Conservation (phyloP, 2,888 invertebrate species). For the Ophion obscuratus region DNA sequence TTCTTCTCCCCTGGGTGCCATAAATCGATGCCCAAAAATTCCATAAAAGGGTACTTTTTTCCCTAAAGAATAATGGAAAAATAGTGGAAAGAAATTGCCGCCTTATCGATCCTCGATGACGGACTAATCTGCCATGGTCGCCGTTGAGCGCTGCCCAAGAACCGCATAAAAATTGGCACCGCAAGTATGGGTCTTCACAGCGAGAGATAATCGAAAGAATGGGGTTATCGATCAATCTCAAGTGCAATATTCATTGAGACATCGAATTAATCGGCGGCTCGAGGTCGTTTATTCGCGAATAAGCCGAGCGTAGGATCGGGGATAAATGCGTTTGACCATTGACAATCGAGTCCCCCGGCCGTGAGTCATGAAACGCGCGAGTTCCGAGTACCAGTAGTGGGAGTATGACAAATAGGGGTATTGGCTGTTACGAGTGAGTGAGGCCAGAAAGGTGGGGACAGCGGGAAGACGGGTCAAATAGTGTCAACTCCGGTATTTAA, state of each 20-base stretch:
- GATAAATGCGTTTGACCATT: conserved; percentile 61
- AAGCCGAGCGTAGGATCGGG: neutral
- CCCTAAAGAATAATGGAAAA: too few relatives aligned
- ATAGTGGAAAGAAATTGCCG: too few relatives aligned
- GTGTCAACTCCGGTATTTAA: conserved; percentile 82
- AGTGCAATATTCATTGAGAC: neutral
- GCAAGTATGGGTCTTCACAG: too few relatives aligned
- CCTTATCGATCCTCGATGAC: too few relatives aligned
- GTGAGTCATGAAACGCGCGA: conserved; percentile 67
- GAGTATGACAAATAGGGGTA: conserved; percentile 43
- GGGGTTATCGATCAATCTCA: neutral
- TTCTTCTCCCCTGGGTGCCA: too few relatives aligned
- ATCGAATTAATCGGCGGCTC: conserved; percentile 7
- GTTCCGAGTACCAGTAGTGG: conserved; percentile 56
- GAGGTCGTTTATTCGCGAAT: conserved; percentile 2
- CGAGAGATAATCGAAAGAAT: neutral
- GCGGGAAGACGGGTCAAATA: conserved; percentile 82
- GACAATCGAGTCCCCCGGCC: conserved; percentile 66
- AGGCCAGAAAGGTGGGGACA: conserved; percentile 66
- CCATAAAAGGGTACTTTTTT: too few relatives aligned
- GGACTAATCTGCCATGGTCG: too few relatives aligned
- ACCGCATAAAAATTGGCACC: too few relatives aligned
- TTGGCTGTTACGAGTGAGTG: conserved; percentile 36
- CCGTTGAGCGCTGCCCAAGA: too few relatives aligned
- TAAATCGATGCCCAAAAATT: too few relatives aligned